Evolutionary conservation across 2,797 vertebrate species (phyloP).

Genomic region (Saxicola maurus): DNA sequence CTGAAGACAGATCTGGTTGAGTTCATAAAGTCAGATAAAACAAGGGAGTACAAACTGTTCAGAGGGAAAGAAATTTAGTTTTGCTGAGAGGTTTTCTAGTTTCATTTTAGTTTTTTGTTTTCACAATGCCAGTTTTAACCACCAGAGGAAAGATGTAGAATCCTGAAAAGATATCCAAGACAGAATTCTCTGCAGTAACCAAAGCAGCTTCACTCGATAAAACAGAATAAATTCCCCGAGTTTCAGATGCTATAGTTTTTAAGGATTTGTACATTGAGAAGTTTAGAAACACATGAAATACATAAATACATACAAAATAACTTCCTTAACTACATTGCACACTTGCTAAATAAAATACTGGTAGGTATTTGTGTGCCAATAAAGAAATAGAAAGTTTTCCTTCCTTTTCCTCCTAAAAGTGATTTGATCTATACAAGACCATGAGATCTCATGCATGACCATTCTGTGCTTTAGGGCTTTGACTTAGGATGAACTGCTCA

Average conservation of each 20-base stretch:
- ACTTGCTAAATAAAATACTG: background rate
- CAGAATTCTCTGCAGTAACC: background rate
- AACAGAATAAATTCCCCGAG: background rate
- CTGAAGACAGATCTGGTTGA: background rate
- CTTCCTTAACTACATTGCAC: background rate
- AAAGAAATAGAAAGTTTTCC: background rate
- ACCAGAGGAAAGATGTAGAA: background rate
- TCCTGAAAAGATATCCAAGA: background rate
- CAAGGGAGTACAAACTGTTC: background rate
- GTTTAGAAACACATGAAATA: background rate
- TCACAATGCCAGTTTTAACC: background rate
- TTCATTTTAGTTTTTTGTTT: background rate
- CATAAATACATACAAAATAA: background rate
- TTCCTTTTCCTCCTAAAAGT: background rate
- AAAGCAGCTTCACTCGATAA: background rate
- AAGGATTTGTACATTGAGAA: background rate
- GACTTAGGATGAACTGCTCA: background rate
- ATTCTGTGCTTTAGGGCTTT: slow-evolving; percentile 21
- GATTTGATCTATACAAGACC: background rate
- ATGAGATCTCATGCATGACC: background rate
- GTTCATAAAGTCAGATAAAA: background rate
- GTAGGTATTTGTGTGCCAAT: background rate
- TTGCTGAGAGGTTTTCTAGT: background rate
- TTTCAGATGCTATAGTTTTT: background rate
- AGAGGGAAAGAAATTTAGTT: background rate